Evolutionary conservation across 2,888 invertebrate genomes (phyloP), one percentile per base, ranked within the genome.

Genomic region (Sussaba pulchella): DNA sequence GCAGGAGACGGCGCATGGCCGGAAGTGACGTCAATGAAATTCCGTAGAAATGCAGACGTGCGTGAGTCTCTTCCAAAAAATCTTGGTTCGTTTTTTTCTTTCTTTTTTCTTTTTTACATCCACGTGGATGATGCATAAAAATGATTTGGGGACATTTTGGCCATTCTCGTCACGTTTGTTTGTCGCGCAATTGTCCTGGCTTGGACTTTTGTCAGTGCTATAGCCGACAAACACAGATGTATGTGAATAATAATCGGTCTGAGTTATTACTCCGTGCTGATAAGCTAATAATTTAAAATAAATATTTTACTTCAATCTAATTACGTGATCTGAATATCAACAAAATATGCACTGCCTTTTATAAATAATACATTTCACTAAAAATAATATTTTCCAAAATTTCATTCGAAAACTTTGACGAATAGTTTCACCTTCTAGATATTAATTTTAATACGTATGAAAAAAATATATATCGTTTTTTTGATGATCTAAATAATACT

Each of bases 21-120:
- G 75, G 75, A 76, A 61, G 54, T 80, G 75, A 80, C 80, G 80
- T 72, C 75, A 75, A 47, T 5, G 19, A 41, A 47, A 45, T 43
- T 75, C 59, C 64, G 70, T 59, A 70, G 74, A 70, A 71, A 31
- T 31, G 31, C 24, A 66, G 0, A 5, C 12, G 19, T 9, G 41
- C 12, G 61, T 14, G 36, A 1, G n/a, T 19, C 26, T 8, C 50
- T 36, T n/a, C 5, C 17, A 10, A 45, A 10, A 64, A 64, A 47
- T 19, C 17, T 41, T 19, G 3, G n/a, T 24, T 26, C 24, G 6
- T 43, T 14, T 59, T 50, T 59, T 12, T 14, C 31, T 6, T 57
- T 8, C n/a, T n/a, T n/a, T 54, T 50, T 67, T 36, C 47, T 24
- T 50, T 45, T 47, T 57, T 5, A 47, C 26, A 17, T 36, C 24